phyloP scores from a whole-genome alignment of 2,797 vertebrate genomes.

The Crenuchus spilurus region DNA sequence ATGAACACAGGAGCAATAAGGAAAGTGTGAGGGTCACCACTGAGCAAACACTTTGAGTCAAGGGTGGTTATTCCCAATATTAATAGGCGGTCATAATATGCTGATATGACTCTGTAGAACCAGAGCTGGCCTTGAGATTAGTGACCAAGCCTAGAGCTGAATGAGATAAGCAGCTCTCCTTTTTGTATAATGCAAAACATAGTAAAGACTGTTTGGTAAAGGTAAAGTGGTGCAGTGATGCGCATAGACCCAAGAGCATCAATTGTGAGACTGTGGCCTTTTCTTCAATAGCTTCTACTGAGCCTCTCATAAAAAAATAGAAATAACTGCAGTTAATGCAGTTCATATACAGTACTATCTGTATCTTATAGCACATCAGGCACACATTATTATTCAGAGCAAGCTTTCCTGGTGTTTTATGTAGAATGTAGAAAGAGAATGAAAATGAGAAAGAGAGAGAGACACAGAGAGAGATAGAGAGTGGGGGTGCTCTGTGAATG shows the following conservation, averaged over 20 bases:
- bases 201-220: no score
- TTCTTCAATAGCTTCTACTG: not conserved
- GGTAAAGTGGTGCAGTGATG: not conserved
- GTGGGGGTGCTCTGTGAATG: not conserved
- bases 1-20: no score
- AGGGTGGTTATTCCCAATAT: no score
- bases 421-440: not conserved
- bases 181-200: no score
- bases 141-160: no score
- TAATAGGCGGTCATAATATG: no score
- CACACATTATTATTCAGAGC: constrained; percentile 2
- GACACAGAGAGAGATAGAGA: not conserved
- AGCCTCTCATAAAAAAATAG: not conserved
- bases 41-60: no score
- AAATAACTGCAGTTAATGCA: not conserved
- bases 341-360: not conserved
- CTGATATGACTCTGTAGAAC: no score
- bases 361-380: not conserved
- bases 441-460: not conserved
- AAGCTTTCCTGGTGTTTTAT: not conserved
- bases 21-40: no score
- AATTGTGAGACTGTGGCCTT: not conserved
- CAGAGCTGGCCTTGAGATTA: no score
- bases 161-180: no score
- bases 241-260: not conserved